Percentiles rank a stretch among this genome's conserved stretches.
Conservation (phyloP, 2,797 vertebrate species). For the Acipenser oxyrinchus region DNA sequence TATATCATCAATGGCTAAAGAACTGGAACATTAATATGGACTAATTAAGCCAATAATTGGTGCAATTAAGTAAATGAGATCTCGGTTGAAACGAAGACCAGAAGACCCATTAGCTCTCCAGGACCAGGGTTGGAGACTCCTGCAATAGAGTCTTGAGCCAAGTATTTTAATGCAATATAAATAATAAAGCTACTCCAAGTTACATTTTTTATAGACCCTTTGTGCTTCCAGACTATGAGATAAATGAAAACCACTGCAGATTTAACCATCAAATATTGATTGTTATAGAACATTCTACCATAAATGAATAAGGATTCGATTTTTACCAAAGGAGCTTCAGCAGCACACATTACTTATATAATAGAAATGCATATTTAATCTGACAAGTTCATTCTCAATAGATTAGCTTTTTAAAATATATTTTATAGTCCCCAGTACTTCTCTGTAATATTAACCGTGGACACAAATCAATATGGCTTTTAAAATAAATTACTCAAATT, state of each 20-base stretch:
- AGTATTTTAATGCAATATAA: too few species aligned
- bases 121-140: too few species aligned
- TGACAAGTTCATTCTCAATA: constrained; percentile 16
- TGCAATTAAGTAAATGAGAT: too few species aligned
- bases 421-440: background rate
- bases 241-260: background rate
- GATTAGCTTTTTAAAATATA: constrained; percentile 17
- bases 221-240: background rate
- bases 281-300: background rate
- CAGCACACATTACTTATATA: constrained; percentile 7
- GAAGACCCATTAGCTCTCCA: too few species aligned
- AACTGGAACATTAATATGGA: too few species aligned
- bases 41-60: too few species aligned
- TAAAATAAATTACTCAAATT: constrained; percentile 22
- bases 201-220: constrained; percentile 26
- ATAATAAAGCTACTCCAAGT: constrained; percentile 9
- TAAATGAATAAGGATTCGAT: background rate
- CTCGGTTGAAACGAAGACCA: too few species aligned
- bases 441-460: background rate
- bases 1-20: too few species aligned
- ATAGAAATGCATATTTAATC: constrained; percentile 29
- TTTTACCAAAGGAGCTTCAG: background rate
- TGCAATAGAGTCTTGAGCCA: too few species aligned
- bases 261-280: too few species aligned
- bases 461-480: constrained; percentile 32